Conservation (phyloP, 2,888 invertebrate species). For the Drosophila mimica region DNA sequence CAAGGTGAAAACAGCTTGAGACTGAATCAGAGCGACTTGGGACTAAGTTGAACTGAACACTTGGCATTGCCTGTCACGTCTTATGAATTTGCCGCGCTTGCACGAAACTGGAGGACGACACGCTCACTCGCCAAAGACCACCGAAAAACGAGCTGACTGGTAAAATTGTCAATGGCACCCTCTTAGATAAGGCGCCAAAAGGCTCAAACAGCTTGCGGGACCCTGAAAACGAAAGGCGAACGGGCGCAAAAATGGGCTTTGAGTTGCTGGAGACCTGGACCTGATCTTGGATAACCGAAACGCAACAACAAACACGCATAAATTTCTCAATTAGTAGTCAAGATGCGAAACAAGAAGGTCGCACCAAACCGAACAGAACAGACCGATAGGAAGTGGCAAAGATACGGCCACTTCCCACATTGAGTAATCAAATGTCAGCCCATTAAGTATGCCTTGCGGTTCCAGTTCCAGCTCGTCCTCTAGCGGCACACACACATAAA, state of each 20-base stretch:
- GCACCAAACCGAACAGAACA: constrained; percentile 34
- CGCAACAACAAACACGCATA: constrained; percentile 71
- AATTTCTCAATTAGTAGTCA: constrained; percentile 79
- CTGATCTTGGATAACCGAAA: constrained; percentile 36
- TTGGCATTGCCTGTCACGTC: constrained; percentile 71
- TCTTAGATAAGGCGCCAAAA: constrained; percentile 56
- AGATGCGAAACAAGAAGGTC: constrained; percentile 53
- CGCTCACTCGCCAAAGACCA: background rate
- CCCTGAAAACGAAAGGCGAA: constrained; percentile 11
- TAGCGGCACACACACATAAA: constrained; percentile 30
- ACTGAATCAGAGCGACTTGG: constrained; percentile 1
- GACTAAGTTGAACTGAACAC: constrained; percentile 19
- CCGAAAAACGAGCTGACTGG: constrained; percentile 58
- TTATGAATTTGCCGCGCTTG: constrained; percentile 68
- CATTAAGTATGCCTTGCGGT: constrained; percentile 50
- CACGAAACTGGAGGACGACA: constrained; percentile 14
- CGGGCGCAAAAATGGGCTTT: constrained; percentile 8
- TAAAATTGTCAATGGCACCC: constrained; percentile 55
- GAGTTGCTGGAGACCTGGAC: constrained; percentile 14
- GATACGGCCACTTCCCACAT: constrained; percentile 43
- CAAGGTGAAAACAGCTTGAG: constrained; percentile 53
- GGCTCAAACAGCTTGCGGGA: constrained; percentile 56
- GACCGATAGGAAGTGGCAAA: constrained; percentile 53
- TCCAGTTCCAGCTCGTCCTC: background rate
- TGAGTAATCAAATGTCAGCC: constrained; percentile 69